Conservation (phyloP, 2,888 invertebrate genomes). For the Pardosa pseudoannulata region DNA sequence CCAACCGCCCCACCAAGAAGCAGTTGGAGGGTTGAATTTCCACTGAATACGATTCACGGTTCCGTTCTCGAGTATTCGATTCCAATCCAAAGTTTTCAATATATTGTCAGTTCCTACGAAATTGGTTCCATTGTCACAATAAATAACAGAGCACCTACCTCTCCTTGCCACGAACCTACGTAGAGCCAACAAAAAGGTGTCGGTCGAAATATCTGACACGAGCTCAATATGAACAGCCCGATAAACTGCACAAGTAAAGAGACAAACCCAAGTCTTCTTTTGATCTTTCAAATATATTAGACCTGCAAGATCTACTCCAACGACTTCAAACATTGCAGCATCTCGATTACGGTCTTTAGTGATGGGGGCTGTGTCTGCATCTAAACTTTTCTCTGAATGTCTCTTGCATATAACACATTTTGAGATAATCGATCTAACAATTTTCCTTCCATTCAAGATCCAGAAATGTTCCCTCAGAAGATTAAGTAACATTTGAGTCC, state of each 20-base stretch:
- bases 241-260: background rate
- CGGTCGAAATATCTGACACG: background rate
- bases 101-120: background rate
- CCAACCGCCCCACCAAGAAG: conserved; percentile 2
- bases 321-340: too few species aligned
- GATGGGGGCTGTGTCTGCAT: background rate
- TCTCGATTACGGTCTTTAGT: too few species aligned
- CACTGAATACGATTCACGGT: background rate
- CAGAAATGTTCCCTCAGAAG: too few species aligned
- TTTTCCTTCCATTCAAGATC: too few species aligned
- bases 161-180: too few species aligned
- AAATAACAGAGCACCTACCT: too few species aligned
- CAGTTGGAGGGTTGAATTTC: conserved; percentile 11
- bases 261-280: background rate
- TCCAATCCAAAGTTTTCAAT: background rate
- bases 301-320: too few species aligned
- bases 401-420: conserved; percentile 8
- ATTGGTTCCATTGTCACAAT: background rate
- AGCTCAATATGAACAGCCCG: background rate
- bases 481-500: conserved; percentile 21
- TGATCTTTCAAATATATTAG: too few species aligned
- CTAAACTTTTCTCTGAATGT: conserved; percentile 10
- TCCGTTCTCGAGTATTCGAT: background rate
- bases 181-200: background rate
- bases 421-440: too few species aligned